A percentile compares a stretch with the other conserved stretches of the same genome.
These are phyloP conservation scores for Notodonta ziczac DNA, from an alignment of 2,888 invertebrate species.

Conservation along the genomic window DNA sequence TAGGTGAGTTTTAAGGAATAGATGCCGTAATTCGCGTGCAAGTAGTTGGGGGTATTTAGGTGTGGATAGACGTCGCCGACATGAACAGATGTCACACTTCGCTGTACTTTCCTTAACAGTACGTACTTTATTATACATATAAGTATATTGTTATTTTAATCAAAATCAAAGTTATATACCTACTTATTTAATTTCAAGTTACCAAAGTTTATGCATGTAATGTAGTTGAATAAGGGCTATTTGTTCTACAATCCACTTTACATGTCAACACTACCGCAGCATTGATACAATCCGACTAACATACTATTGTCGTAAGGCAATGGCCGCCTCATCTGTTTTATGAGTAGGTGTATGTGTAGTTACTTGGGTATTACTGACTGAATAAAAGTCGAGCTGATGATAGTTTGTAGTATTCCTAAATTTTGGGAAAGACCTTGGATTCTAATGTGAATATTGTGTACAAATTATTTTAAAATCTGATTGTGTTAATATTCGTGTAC, in stretches of 20 bases:
- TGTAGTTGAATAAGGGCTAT: conserved; percentile 34
- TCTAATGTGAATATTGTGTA: not conserved
- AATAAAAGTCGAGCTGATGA: too few relatives aligned
- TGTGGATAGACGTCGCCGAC: conserved; percentile 32
- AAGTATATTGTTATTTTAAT: conserved; percentile 46
- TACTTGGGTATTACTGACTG: not conserved
- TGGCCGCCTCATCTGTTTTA: not conserved
- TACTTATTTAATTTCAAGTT: conserved; percentile 72
- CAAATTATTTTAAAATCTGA: too few relatives aligned
- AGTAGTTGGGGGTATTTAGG: conserved; percentile 42
- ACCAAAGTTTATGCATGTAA: conserved; percentile 70
- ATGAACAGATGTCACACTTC: conserved; percentile 38
- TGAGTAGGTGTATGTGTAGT: not conserved
- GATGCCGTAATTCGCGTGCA: conserved; percentile 33
- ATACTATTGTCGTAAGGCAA: too few relatives aligned
- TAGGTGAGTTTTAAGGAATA: conserved; percentile 25
- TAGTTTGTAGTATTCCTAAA: too few relatives aligned
- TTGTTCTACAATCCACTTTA: not conserved
- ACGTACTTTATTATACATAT: conserved; percentile 22
- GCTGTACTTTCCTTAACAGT: conserved; percentile 39
- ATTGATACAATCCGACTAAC: not conserved
- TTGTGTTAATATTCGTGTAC: not conserved
- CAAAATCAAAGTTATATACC: conserved; percentile 49
- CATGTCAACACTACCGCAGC: conserved; percentile 9
- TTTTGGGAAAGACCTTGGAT: not conserved